Evolutionary conservation across 2,888 invertebrate species (phyloP).

Genomic region (Scaptomyza caliginosa): DNA sequence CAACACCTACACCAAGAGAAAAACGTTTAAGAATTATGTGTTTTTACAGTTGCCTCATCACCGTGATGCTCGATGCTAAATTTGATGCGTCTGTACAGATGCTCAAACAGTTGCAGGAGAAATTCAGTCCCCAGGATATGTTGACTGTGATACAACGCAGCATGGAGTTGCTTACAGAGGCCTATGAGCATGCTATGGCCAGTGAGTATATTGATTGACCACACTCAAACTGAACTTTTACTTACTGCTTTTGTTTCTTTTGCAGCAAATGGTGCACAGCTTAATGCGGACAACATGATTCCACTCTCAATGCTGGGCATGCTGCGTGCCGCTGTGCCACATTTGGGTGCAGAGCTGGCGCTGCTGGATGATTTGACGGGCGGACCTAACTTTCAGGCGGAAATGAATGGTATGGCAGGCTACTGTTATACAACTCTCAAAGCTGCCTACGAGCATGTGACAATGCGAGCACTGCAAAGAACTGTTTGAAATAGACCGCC

Average conservation of each 20-base stretch:
- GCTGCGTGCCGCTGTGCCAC: conserved; percentile 83
- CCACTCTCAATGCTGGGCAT: conserved; percentile 83
- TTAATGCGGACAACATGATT: conserved; percentile 83
- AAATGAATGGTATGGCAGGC: conserved; percentile 83
- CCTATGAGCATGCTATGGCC: conserved; percentile 78
- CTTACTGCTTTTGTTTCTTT: neutral
- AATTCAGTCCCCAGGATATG: conserved; percentile 84
- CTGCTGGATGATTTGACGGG: conserved; percentile 83
- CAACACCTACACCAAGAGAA: neutral
- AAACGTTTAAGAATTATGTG: neutral
- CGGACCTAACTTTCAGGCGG: conserved; percentile 82
- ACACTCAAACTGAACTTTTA: too few species aligned
- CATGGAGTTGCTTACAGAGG: conserved; percentile 82
- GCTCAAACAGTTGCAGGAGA: conserved; percentile 82
- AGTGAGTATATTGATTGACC: conserved; percentile 52
- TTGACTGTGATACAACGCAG: conserved; percentile 83
- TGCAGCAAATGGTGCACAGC: conserved; percentile 74
- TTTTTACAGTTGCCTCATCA: conserved; percentile 64
- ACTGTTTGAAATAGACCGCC: conserved; percentile 40
- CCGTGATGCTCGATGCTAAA: conserved; percentile 73
- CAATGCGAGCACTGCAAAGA: conserved; percentile 69
- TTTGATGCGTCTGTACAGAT: conserved; percentile 81
- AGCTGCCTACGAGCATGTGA: conserved; percentile 82
- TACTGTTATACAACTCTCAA: conserved; percentile 84
- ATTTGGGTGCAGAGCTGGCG: conserved; percentile 84